These are phyloP conservation scores for Amorpha juglandis DNA, from an alignment of 2,888 invertebrate genomes.

Conservation along the genomic window DNA sequence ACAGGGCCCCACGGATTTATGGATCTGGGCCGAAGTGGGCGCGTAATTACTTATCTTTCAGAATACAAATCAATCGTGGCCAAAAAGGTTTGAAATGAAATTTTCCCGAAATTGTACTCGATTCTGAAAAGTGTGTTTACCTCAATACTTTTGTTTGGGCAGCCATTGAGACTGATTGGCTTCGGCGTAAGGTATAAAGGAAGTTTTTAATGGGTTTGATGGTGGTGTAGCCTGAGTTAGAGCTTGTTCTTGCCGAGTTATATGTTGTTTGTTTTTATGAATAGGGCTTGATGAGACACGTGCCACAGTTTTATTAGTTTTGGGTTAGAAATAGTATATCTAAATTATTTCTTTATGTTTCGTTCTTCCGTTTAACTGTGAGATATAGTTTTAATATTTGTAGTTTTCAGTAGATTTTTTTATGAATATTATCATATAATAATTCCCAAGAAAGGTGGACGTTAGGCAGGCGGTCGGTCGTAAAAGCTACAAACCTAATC, in stretches of 20 bases:
- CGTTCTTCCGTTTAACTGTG: background rate
- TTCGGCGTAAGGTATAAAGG: conserved; percentile 18
- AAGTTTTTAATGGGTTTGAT: conserved; percentile 23
- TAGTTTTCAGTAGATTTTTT: too few species aligned
- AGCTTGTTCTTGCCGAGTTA: background rate
- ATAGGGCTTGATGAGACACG: background rate
- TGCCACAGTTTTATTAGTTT: background rate
- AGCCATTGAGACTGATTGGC: conserved; percentile 31
- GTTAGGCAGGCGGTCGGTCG: too few species aligned
- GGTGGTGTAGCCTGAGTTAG: background rate
- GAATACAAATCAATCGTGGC: conserved; percentile 81
- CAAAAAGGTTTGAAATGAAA: conserved; percentile 51
- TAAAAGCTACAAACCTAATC: too few species aligned
- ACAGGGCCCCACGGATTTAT: conserved; percentile 72
- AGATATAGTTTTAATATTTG: too few species aligned
- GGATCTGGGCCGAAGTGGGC: conserved; percentile 78
- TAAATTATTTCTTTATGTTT: background rate
- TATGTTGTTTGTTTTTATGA: background rate
- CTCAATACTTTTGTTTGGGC: conserved; percentile 31
- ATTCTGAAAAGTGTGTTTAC: conserved; percentile 34
- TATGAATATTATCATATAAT: too few species aligned
- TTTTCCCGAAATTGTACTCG: conserved; percentile 42
- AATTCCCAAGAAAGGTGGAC: too few species aligned
- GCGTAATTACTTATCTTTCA: conserved; percentile 83
- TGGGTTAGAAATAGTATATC: background rate